Conservation (phyloP, 2,888 invertebrate species). For the Tethea ocularis region DNA sequence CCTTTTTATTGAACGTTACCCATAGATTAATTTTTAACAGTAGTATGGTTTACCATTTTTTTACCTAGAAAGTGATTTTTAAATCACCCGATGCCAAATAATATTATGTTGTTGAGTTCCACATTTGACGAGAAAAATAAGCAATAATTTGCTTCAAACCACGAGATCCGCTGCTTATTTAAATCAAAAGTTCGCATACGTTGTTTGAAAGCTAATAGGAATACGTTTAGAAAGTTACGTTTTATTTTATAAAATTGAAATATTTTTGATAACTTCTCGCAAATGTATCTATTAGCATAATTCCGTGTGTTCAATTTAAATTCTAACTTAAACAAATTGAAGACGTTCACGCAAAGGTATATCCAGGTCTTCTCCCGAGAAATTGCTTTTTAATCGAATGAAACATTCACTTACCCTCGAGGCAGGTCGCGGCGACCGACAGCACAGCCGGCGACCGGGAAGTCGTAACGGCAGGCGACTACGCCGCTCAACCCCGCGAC, state of each 20-base stretch:
- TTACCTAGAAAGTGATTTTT: background rate
- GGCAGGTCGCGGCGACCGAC: slow-evolving; percentile 53
- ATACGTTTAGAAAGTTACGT: background rate
- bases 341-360: slow-evolving; percentile 28
- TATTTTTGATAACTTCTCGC: background rate
- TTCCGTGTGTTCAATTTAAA: slow-evolving; percentile 1
- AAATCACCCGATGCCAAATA: background rate
- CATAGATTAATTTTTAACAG: too few relatives aligned
- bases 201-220: background rate
- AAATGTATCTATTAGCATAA: background rate
- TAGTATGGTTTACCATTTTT: background rate
- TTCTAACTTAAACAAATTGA: slow-evolving; percentile 36
- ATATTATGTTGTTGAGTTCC: background rate
- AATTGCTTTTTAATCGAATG: slow-evolving; percentile 83
- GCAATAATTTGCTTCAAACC: background rate
- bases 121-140: background rate
- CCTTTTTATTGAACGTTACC: too few relatives aligned
- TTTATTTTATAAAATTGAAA: background rate
- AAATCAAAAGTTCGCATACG: background rate
- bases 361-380: slow-evolving; percentile 61
- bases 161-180: background rate
- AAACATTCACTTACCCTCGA: slow-evolving; percentile 77
- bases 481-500: slow-evolving; percentile 67
- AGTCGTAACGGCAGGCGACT: slow-evolving; percentile 65
- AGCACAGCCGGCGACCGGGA: slow-evolving; percentile 50